Percentiles rank a stretch among this genome's conserved stretches.
phyloP scores from a whole-genome alignment of 2,888 invertebrate species.

The Drosophila helvetica region DNA sequence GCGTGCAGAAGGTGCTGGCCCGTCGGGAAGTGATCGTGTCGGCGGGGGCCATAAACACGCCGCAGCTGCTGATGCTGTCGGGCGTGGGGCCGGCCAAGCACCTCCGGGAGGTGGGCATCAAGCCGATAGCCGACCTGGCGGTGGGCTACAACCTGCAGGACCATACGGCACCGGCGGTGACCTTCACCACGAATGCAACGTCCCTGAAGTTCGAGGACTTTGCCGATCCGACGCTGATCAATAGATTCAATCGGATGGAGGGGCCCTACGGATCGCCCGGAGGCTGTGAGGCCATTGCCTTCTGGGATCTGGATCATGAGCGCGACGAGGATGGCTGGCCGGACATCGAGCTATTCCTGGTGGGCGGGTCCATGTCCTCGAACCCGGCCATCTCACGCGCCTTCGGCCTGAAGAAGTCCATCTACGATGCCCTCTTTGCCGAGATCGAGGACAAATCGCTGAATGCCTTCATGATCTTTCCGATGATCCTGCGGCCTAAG shows the following conservation, averaged over 20 bases:
- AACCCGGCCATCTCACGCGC: constrained; percentile 82
- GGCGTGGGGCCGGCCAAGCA: constrained; percentile 88
- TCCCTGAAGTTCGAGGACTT: constrained; percentile 82
- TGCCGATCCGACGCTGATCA: constrained; percentile 76
- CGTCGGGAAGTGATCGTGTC: constrained; percentile 89
- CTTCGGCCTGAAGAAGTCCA: constrained; percentile 84
- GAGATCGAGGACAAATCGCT: constrained; percentile 79
- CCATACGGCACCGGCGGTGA: constrained; percentile 88
- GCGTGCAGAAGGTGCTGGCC: constrained; percentile 85
- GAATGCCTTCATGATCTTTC: constrained; percentile 86
- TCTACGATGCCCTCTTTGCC: constrained; percentile 84
- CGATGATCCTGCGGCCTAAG: constrained; percentile 88
- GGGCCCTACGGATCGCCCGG: constrained; percentile 85
- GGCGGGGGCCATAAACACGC: constrained; percentile 91
- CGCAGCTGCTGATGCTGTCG: constrained; percentile 92
- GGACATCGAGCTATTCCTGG: constrained; percentile 89
- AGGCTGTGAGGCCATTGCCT: constrained; percentile 87
- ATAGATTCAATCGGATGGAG: constrained; percentile 78
- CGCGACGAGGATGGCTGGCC: constrained; percentile 85
- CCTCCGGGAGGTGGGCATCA: constrained; percentile 85
- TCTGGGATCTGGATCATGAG: constrained; percentile 86
- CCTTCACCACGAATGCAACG: constrained; percentile 86
- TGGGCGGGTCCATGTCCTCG: constrained; percentile 85
- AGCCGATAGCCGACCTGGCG: constrained; percentile 86
- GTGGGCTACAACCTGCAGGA: constrained; percentile 88